Evolutionary conservation across 2,113 vertebrate species (phyloP).

Genomic region (Otolemur garnettii): DNA sequence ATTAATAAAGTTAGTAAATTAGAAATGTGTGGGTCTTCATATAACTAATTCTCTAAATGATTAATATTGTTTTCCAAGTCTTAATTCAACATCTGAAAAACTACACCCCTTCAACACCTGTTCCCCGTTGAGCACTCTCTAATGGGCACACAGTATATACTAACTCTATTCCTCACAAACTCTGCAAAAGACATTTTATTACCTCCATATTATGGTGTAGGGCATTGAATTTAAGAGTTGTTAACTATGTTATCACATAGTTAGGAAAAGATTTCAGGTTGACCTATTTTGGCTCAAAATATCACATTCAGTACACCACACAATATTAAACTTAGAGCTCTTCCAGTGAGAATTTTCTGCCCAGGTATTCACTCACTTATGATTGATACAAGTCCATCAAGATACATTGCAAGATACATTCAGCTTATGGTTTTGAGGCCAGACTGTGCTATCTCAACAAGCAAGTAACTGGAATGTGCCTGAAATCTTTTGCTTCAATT

Average conservation of each 20-base stretch:
- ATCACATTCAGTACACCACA: background rate
- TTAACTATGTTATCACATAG: background rate
- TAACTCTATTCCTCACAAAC: background rate
- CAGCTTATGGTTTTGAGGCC: background rate
- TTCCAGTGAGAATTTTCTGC: background rate
- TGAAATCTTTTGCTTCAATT: conserved; percentile 6
- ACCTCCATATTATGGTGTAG: background rate
- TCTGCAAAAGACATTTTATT: background rate
- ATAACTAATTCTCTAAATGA: background rate
- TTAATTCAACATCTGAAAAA: background rate
- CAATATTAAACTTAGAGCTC: background rate
- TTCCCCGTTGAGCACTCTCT: background rate
- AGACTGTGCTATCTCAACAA: background rate
- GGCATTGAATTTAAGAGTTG: background rate
- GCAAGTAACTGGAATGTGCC: background rate
- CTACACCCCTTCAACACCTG: background rate
- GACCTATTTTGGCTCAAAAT: background rate
- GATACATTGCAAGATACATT: background rate
- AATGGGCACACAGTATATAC: no score
- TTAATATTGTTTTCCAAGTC: background rate
- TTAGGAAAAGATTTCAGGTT: background rate
- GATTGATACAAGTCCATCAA: background rate
- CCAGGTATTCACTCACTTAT: background rate
- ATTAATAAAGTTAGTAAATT: background rate
- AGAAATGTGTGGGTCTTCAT: background rate